Evolutionary conservation across 1,140 invertebrate genomes (phyloP).

Genomic region (Latrodectus geometricus): DNA sequence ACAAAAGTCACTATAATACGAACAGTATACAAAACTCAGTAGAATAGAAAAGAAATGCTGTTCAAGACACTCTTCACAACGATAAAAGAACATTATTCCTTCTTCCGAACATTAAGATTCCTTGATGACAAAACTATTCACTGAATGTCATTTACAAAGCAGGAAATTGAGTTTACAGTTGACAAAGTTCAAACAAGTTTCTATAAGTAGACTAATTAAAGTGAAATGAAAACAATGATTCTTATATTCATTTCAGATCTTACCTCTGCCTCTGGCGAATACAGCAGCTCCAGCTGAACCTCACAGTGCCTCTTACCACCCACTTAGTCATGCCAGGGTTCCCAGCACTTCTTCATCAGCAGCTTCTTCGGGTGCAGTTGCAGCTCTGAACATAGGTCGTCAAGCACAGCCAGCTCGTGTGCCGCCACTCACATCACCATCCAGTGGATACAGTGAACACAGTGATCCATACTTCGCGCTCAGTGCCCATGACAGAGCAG

Average conservation of each 20-base stretch:
- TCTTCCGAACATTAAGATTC: no score
- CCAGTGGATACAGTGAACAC: conserved; percentile 55
- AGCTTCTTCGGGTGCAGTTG: background rate
- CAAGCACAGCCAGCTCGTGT: background rate
- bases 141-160: no score
- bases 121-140: no score
- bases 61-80: no score
- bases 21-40: no score
- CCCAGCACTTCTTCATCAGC: conserved; percentile 10
- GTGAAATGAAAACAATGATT: background rate
- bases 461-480: conserved; percentile 42
- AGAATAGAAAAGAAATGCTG: no score
- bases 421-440: conserved; percentile 34
- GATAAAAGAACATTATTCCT: no score
- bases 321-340: background rate
- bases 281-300: conserved; percentile 19
- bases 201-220: background rate
- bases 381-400: background rate
- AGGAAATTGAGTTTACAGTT: no score
- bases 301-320: conserved; percentile 25
- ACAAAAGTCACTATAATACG: no score
- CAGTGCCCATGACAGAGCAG: conserved; percentile 11
- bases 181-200: no score
- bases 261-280: conserved; percentile 35
- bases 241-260: conserved; percentile 21